Evolutionary conservation across 1,140 invertebrate genomes (phyloP), one percentile per base, ranked within the genome.

Genomic region (Drosophila repletoides): DNA sequence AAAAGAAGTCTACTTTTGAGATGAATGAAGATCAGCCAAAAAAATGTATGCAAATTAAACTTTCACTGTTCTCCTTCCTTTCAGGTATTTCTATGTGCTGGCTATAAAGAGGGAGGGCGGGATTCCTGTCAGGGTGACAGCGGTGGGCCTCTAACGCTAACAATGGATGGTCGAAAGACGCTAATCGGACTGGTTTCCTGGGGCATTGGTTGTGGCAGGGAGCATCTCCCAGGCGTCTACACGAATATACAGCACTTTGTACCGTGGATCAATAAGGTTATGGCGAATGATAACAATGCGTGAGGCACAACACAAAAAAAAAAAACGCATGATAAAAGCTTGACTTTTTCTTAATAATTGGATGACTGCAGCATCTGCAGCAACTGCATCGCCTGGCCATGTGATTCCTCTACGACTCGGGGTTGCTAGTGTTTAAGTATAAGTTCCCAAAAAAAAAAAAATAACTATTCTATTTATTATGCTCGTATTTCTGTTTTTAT

Each of bases 231-330:
- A 0, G 96, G 96, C 6, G 96, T 97, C 0, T 97, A 97, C 76
- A 97, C 96, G 0, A 97, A 97, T 79, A 96, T 97, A 79, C 95
- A 97, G 77, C 96, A 96, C 90, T 97, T 97, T 88, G 95, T 97
- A 46, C 95, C 95, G n/a, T 97, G 96, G 96, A 96, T 97, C 46
- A 95, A 95, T 76, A 96, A 95, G 91, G 94, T 95, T 10, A 95
- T 95, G 93, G 86, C 86, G 68, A 89, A 89, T 6, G 89, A 90
- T 52, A 90, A 76, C 17, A 72, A 83, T 60, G 72, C 84, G 84
- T 89, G 68, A 63, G 19, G 10, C 22, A 31, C n/a, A n/a, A n/a
- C n/a, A n/a, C n/a, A n/a, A n/a, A n/a, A n/a, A n/a, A 28, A 19
- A 40, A 2, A 3, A 34, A 41, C 24, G 19, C 17, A 29, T 22